Evolutionary conservation across 2,113 vertebrate genomes (phyloP), one percentile per base, ranked within the genome.

Genomic region (Oophaga pumilio): DNA sequence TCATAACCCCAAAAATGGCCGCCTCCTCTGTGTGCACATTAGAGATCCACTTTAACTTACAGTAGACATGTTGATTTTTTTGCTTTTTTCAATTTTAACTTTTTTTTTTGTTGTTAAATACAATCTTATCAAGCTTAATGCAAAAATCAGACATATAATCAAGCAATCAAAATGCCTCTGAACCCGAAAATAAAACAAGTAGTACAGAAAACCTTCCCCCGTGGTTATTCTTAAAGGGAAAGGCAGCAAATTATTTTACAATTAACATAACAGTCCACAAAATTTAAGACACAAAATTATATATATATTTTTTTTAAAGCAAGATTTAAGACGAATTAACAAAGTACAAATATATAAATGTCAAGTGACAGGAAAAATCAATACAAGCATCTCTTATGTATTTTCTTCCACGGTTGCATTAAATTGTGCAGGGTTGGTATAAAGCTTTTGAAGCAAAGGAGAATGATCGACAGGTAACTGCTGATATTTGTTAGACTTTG

Each of bases 51-150:
- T 50, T 56, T 77, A 77, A 77, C 76, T 74, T 77, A 77, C 76
- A 77, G 76, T 77, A 77, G 76, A 77, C 50, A 56, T 22, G 50
- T 77, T 22, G 43, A 50, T 76, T 50, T 76, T 76, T 77, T 53
- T 76, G 13, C 13, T 76, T 76, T 76, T 68, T 68, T 66, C 69
- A 15, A 76, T 76, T 76, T 50, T 22, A 52, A 52, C 43, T 76
- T 26, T 71, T 56, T 52, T 28, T 26, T 26, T 20, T 43, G 12
- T 49, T 49, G 26, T 43, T 85, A 76, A 28, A 43, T 73, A 84
- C 24, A 74, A 62, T 85, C 60, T 82, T 82, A 82, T 52, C 76
- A 86, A 86, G 85, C 85, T 53, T 85, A 86, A 76, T 68, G 76
- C 52, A 82, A 50, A 59, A 74, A 64, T 50, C 28, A n/a, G 8